Base-by-base conservation (phyloP, 2,113 vertebrate species). In the Malurus alboscapulatus region DNA sequence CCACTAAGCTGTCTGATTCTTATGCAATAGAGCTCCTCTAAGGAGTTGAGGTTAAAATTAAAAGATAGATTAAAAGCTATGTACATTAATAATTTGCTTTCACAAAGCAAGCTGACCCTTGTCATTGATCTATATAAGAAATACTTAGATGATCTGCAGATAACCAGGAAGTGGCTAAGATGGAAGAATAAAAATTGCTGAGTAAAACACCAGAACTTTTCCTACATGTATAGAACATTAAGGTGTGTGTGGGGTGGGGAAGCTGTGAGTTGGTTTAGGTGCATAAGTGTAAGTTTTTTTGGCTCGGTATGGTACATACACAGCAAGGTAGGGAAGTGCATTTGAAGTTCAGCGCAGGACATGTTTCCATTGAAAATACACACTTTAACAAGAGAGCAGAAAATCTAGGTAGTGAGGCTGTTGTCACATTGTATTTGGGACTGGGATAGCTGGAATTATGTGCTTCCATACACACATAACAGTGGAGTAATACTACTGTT, bases 191-290 rank as follows among this genome's bases (percentile, higher is more conserved):
- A 48, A 76, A 87, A 51, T 10, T 42, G 10, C 29, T 75, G 20
- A 38, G 30, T 80, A 53, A 51, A 73, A 48, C 14, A 51, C 11
- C 27, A 57, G 38, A 79, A 48, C 30, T 76, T 18, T 47, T 68
- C 45, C 27, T 40, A 68, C 17, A 27, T 87, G 7, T 24, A 10
- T 50, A 66, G 22, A 71, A 6, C 17, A 17, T 63, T 27, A 36
- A 58, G 34, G 5, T 8, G 7, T 73, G n/a, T 8, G 9, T 5
- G 6, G 9, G 4, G 8, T 9, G 6, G 5, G 7, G 25, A 45
- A 45, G 2, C 4, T 67, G 7, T 61, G 20, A 38, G 10, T 42
- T 83, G 45, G 44, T 63, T 55, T 42, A 44, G 26, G 22, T 57
- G 9, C 7, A 57, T 36, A 50, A 29, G 29, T 59, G 50, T 26